A percentile compares a stretch with the other conserved stretches of the same genome.
These are phyloP conservation scores for Eupithecia tripunctaria DNA, from an alignment of 2,888 invertebrate genomes.

Conservation along the genomic window DNA sequence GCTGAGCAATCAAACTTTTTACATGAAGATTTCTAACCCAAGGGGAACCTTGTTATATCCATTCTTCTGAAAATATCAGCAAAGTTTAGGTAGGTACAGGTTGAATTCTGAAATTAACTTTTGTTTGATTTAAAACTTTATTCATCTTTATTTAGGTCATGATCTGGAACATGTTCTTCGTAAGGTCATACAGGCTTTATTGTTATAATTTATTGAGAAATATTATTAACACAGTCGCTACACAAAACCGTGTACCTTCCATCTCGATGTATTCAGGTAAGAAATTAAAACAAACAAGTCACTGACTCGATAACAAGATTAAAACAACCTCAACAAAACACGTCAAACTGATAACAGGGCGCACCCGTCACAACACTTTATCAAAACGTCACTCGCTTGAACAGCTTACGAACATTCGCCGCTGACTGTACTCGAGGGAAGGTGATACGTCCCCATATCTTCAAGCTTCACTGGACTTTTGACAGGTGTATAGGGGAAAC, in stretches of 20 bases:
- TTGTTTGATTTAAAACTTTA: too few relatives aligned
- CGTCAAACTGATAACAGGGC: slow-evolving; percentile 31
- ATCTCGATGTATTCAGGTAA: neutral
- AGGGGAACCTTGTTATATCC: neutral
- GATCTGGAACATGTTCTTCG: neutral
- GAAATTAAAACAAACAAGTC: slow-evolving; percentile 11
- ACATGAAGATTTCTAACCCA: neutral
- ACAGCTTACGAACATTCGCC: slow-evolving; percentile 37
- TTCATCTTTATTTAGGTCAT: too few relatives aligned
- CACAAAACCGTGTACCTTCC: neutral
- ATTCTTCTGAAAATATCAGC: neutral
- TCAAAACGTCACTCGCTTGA: slow-evolving; percentile 33
- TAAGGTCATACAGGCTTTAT: neutral
- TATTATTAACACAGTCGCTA: neutral
- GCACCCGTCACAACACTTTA: slow-evolving; percentile 36
- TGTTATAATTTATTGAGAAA: neutral
- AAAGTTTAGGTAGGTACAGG: neutral
- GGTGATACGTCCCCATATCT: slow-evolving; percentile 63
- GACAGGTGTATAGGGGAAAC: slow-evolving; percentile 60
- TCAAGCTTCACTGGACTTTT: slow-evolving; percentile 60
- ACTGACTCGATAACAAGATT: slow-evolving; percentile 26
- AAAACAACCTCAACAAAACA: slow-evolving; percentile 20
- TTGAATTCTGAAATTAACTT: too few relatives aligned
- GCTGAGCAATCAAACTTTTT: neutral
- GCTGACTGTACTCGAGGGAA: slow-evolving; percentile 49